These are phyloP conservation scores for Empis livida DNA, from an alignment of 2,888 invertebrate species.

Conservation along the genomic window DNA sequence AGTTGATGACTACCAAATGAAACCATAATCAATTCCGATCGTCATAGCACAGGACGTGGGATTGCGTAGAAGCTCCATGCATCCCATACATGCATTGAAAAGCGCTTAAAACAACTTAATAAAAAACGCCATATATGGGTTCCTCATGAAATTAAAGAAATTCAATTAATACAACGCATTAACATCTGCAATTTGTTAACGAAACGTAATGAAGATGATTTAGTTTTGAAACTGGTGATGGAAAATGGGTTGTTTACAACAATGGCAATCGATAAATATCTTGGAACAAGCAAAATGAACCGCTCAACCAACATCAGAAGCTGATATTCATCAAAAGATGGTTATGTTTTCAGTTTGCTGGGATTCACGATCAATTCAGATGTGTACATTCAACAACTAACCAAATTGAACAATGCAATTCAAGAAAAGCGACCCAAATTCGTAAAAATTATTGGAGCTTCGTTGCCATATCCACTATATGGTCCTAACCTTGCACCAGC, in stretches of 20 bases:
- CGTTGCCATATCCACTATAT: not conserved
- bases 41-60: conserved; percentile 3
- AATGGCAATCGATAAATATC: too few species aligned
- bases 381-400: not conserved
- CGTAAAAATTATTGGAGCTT: not conserved
- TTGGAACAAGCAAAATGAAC: too few species aligned
- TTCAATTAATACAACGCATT: not conserved
- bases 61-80: conserved; percentile 1
- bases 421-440: not conserved
- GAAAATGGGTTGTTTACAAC: not conserved
- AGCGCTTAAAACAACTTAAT: too few species aligned
- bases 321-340: too few species aligned
- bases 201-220: not conserved
- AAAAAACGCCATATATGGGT: too few species aligned
- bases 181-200: not conserved
- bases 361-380: not conserved
- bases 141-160: too few species aligned
- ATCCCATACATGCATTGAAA: not conserved
- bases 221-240: not conserved
- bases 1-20: conserved; percentile 7
- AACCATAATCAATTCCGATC: conserved; percentile 6
- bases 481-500: too few species aligned
- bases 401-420: not conserved
- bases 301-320: not conserved
- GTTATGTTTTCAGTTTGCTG: too few species aligned